A percentile compares a stretch with the other conserved stretches of the same genome.
phyloP scores from a whole-genome alignment of 2,888 invertebrate genomes.

The Pyrrhia umbra region DNA sequence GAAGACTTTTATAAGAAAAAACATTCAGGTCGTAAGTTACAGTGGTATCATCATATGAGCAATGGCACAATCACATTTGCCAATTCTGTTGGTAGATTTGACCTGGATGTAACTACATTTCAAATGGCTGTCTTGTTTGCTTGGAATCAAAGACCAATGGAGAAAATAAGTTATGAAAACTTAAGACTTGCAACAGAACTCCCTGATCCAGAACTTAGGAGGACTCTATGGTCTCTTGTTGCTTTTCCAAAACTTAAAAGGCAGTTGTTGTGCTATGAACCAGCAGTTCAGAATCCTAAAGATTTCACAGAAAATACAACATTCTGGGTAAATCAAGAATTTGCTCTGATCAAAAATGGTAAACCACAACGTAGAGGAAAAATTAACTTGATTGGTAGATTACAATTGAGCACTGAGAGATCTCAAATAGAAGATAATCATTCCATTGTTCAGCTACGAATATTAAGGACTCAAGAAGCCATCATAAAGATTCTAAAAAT shows the following conservation, averaged over 20 bases:
- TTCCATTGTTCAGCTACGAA: conserved; percentile 98
- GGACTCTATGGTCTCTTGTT: conserved; percentile 98
- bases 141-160: conserved; percentile 98
- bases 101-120: conserved; percentile 99
- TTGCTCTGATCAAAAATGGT: conserved; percentile 98
- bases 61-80: conserved; percentile 99
- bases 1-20: conserved; percentile 99
- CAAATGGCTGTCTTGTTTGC: conserved; percentile 99
- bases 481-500: conserved; percentile 99
- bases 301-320: conserved; percentile 97
- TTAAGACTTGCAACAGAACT: conserved; percentile 98
- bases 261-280: conserved; percentile 96
- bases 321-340: conserved; percentile 99
- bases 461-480: conserved; percentile 98
- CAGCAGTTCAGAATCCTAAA: conserved; percentile 95
- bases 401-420: conserved; percentile 98
- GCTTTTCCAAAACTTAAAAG: conserved; percentile 98
- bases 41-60: conserved; percentile 99
- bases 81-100: conserved; percentile 97
- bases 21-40: conserved; percentile 98
- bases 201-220: conserved; percentile 97
- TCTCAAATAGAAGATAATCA: conserved; percentile 99
- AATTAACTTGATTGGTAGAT: conserved; percentile 98
- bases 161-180: conserved; percentile 99
- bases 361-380: conserved; percentile 98